Base-by-base conservation (phyloP, 30 jellyfish, hydroid and myxozoan species). In the Rhopilema esculentum region DNA sequence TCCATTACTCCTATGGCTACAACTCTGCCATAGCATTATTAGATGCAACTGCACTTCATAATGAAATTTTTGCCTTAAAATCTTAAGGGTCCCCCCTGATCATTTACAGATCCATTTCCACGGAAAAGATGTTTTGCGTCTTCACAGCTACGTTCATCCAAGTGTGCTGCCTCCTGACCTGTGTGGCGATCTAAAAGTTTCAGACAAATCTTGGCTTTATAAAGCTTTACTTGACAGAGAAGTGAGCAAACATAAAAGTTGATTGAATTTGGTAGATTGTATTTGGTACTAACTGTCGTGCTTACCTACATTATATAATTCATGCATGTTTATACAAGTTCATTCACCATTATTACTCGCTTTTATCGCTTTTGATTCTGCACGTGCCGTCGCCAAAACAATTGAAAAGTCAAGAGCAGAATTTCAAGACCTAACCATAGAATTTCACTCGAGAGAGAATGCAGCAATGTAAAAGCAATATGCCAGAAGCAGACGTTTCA, bases 201-300 rank as follows among this genome's bases (percentile, higher is more conserved):
- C 97, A 1, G 98, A 92, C 77, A 92, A 92, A 92, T 92, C 98
- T 21, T 92, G 98, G 98, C 75, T 92, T 23, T 92, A 92, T 48
- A 92, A 92, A 53, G 89, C 97, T 9, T 63, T 92, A 50, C 82
- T 83, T 18, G 97, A 81, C 50, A 77, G 91, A 69, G 97, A 92
- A 65, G 48, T 92, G 28, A 81, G 71, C 72, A 79, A 84, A 48
- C 92, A 65, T 23, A 83, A 69, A 24, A 48, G 84, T 40, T 83
- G 49, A 49, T 4, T 0, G 21, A n/a, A n/a, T n/a, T n/a, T n/a
- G n/a, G n/a, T n/a, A n/a, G n/a, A n/a, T n/a, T 70, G 80, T 30
- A 70, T 40, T 40, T 40, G 6, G 57, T 40, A 2, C 57, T 40
- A 40, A 12, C 57, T 40, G 57, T 40, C 6, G 6, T 40, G 12